Base-by-base conservation (phyloP, 2,113 vertebrate species). In the Meleagris gallopavo region DNA sequence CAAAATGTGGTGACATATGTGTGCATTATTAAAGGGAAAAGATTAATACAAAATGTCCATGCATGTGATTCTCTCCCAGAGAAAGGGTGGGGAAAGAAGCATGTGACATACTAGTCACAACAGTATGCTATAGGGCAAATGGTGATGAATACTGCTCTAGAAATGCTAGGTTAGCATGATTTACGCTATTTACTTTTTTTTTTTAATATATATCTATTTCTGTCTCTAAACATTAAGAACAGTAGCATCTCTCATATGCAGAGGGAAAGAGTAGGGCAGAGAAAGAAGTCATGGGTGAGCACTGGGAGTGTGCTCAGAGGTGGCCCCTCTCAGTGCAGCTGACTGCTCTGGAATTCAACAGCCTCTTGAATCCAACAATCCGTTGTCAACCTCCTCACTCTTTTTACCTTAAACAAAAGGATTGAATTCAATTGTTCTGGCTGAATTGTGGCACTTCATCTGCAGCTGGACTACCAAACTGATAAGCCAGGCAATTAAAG, bases 81-180 rank as follows among this genome's bases (percentile, higher is more conserved):
- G 52, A 58, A 21, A 66, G 66, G 45, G 52, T 78, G 73, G 43
- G 61, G 81, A 75, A 82, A 17, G 24, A 41, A 84, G 70, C 62
- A 83, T 79, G 71, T 93, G 95, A 92, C 86, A 8, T 40, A 13
- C 74, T 90, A 88, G 80, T 94, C 90, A 90, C 73, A 43, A 81
- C 11, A 88, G 36, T 71, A 52, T 45, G 70, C 81, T 87, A 22
- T 21, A 52, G 36, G 84, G 67, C 90, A 91, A 50, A 45, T 93
- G 89, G 84, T 29, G 86, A 88, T 86, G 41, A 94, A 67, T 41
- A 38, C 36, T 74, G 72, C 54, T 73, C 64, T 86, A 66, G 41
- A 88, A 90, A 41, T 25, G 10, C 58, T 64, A 60, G 36, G 36
- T 83, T n/a, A 90, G 34, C 29, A 80, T 19, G 32, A 86, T 46